Percentiles rank a stretch among this genome's conserved stretches.
Evolutionary conservation across 2,113 vertebrate genomes (phyloP).

Genomic region (Chloroceryle aenea): DNA sequence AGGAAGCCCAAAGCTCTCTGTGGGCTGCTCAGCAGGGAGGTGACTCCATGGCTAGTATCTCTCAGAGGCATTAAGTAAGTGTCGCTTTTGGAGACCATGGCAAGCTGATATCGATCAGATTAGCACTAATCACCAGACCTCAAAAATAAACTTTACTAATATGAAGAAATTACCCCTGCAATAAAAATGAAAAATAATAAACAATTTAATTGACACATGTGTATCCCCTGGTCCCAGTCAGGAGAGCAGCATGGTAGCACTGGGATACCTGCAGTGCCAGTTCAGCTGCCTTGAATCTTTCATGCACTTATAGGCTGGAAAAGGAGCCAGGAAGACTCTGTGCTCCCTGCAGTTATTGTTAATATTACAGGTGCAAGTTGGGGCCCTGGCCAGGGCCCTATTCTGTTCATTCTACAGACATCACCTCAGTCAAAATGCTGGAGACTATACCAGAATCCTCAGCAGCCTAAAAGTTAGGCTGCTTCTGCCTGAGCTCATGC

Average conservation of each 20-base stretch:
- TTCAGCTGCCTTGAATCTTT: neutral
- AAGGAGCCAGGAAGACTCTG: neutral
- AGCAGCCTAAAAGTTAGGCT: neutral
- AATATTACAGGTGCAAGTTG: neutral
- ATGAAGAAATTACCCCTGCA: neutral
- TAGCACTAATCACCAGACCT: neutral
- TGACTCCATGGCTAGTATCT: neutral
- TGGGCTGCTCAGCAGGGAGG: neutral
- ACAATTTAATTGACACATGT: neutral
- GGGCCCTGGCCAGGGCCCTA: neutral
- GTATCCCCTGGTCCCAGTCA: neutral
- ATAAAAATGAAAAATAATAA: neutral
- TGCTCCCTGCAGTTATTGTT: neutral
- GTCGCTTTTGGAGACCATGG: neutral
- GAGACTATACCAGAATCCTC: neutral
- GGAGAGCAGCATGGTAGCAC: neutral
- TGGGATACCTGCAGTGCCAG: neutral
- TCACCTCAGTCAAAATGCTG: neutral
- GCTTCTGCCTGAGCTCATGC: neutral
- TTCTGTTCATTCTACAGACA: neutral
- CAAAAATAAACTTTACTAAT: neutral
- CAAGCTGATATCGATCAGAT: neutral
- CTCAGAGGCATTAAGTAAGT: neutral
- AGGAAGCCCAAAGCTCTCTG: neutral
- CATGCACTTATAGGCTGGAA: neutral